Evolutionary conservation across 2,113 vertebrate species (phyloP), one percentile per base, ranked within the genome.

Genomic region (Ranitomeya variabilis): DNA sequence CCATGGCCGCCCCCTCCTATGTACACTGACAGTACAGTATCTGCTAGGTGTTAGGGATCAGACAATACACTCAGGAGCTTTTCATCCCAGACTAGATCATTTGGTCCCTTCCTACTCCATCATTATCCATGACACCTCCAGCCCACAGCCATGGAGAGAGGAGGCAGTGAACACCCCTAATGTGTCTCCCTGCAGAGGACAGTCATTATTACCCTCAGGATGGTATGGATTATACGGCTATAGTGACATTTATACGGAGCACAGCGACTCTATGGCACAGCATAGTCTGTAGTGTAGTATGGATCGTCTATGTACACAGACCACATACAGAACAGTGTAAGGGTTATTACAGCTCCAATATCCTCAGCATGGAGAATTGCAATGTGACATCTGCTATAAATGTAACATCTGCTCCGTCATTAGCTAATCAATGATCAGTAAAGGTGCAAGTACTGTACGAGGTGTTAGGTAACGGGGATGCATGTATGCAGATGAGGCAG

Each of bases 361-460:
- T 77, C 74, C 11, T 14, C 21, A 52, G 16, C 51, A 51, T 54
- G 21, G 76, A 55, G 19, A 11, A 23, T 23, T 23, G n/a, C 52
- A 55, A 79, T 55, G 52, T 55, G 77, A 79, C 77, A 57, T 23
- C 51, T 78, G 52, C 21, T 57, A 7, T 14, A 57, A 79, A 79
- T 55, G 52, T 55, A 79, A 52, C 73, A 74, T 74, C 31, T 74
- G 76, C n/a, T 54, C n/a, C 9, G 76, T n/a, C 51, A 78, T 78
- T 54, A 79, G 77, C 9, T 55, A 79, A 55, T 51, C 51, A 76
- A 21, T 76, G 73, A 52, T 18, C 71, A 51, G 31, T 31, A 19
- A 74, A 74, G 31, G 71, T 45, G 37, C 71, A 73, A 73, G 59
- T 15, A 15, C 16, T 60, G 69, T 37, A 73, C 37, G 13, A 71